Base-by-base conservation (phyloP, 23 tunicate genomes). In the Ascidia mentula region DNA sequence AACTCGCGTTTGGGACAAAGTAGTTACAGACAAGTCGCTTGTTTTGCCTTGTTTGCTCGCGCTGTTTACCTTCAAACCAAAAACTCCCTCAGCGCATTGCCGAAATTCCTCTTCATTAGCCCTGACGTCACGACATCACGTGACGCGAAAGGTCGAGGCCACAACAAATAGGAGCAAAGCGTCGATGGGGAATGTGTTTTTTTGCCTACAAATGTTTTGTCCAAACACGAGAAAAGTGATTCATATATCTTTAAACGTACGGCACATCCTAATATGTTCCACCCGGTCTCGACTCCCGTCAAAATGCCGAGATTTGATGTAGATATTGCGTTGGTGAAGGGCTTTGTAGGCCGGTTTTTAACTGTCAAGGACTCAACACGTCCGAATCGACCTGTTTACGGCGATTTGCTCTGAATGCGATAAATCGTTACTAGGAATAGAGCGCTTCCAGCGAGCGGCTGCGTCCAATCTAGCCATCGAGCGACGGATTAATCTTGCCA, bases 21-120 rank as follows among this genome's bases (percentile, higher is more conserved):
- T 53, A 53, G 24, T 53, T 9, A 28, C 24, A 20, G 28, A 20
- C 65, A 20, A 28, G 24, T 53, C 28, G 65, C 13, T 53, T 53
- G 65, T 53, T 53, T 53, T 53, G 65, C 65, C 65, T 53, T 53
- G 65, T 53, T 53, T 53, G 65, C 65, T 28, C 65, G 22, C 65
- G 7, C 65, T 53, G 65, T 53, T 53, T 53, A 53, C 65, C 65
- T 26, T 3, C 65, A 9, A 6, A 28, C 24, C n/a, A 5, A 53
- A 53, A 53, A 53, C 24, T 53, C 65, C 65, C n/a, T n/a, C 65
- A 53, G 65, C 28, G 13, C 65, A 53, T 53, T 20, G 65, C 65
- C 22, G 13, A 28, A 26, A 53, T 53, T 53, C 65, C 65, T 26
- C 2, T 28, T 3, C 65, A 28, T 20, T 26, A 26, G 13, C 65